A percentile compares a stretch with the other conserved stretches of the same genome.
Evolutionary conservation across 2,797 vertebrate genomes (phyloP).

Genomic region (Poeciliopsis infans): DNA sequence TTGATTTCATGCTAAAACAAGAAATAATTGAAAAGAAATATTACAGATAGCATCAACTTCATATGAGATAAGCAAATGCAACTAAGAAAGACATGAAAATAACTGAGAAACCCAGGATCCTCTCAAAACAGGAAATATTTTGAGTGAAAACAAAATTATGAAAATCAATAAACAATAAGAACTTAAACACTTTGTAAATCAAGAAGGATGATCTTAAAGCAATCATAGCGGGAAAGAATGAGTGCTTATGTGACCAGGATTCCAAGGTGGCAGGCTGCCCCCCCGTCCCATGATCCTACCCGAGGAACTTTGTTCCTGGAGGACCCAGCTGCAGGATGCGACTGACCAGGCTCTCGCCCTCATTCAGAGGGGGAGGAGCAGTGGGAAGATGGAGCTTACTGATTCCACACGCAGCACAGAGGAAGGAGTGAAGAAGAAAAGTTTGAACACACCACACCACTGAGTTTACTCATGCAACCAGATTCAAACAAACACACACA

Average conservation of each 20-base stretch:
- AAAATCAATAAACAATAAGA: slow-evolving; percentile 10
- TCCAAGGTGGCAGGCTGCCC: slow-evolving; percentile 82
- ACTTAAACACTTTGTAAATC: slow-evolving; percentile 8
- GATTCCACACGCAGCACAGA: slow-evolving; percentile 83
- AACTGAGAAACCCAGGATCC: slow-evolving; percentile 24
- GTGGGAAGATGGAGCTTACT: slow-evolving; percentile 99
- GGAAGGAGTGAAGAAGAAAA: slow-evolving; percentile 67
- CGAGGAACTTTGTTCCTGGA: slow-evolving; percentile 99
- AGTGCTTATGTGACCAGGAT: slow-evolving; percentile 72
- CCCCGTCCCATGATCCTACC: slow-evolving; percentile 89
- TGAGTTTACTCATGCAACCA: slow-evolving; percentile 21
- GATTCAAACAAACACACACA: slow-evolving; percentile 15
- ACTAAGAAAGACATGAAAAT: slow-evolving; percentile 18
- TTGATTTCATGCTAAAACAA: slow-evolving; percentile 36
- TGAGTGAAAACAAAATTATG: slow-evolving; percentile 10
- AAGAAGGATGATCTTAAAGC: slow-evolving; percentile 36
- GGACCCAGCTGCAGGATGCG: slow-evolving; percentile 99
- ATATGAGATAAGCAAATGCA: slow-evolving; percentile 29
- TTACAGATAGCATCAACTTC: slow-evolving; percentile 23
- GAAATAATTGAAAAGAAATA: slow-evolving; percentile 12
- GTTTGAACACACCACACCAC: slow-evolving; percentile 66
- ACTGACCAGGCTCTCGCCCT: slow-evolving; percentile 99
- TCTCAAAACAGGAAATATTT: slow-evolving; percentile 11
- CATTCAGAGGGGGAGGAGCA: slow-evolving; percentile 99
- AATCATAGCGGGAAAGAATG: slow-evolving; percentile 60